Evolutionary conservation across 2,797 vertebrate species (phyloP).

Genomic region (Melanotaenia maccullochi): DNA sequence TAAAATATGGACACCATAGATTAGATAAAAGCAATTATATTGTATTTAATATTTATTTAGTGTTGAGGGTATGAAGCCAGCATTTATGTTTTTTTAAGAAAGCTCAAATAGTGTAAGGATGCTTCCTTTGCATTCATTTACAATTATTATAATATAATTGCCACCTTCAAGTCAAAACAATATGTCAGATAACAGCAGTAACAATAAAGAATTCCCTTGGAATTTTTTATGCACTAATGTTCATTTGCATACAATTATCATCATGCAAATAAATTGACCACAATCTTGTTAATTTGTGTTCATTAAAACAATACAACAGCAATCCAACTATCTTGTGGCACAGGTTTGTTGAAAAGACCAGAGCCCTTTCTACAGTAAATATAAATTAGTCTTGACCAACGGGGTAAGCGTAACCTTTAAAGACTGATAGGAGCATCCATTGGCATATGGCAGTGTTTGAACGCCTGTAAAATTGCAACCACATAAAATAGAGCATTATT

Average conservation of each 20-base stretch:
- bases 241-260: background rate
- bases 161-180: background rate
- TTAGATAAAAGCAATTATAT: background rate
- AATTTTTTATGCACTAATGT: background rate
- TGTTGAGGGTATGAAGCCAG: slow-evolving; percentile 1
- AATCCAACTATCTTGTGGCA: background rate
- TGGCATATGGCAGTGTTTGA: too few relatives aligned
- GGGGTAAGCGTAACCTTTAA: background rate
- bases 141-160: slow-evolving; percentile 35
- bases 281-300: background rate
- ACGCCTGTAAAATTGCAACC: too few relatives aligned
- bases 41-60: slow-evolving; percentile 1
- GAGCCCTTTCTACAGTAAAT: background rate
- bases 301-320: background rate
- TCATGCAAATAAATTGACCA: background rate
- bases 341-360: too few relatives aligned
- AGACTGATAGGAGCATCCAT: too few relatives aligned
- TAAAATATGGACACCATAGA: slow-evolving; percentile 4
- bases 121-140: slow-evolving; percentile 46
- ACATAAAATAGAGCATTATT: too few relatives aligned
- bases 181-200: background rate
- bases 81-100: slow-evolving; percentile 28
- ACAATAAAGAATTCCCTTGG: too few relatives aligned
- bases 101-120: slow-evolving; percentile 41
- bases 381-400: slow-evolving; percentile 17